A percentile compares a stretch with the other conserved stretches of the same genome.
Evolutionary conservation across 1,140 invertebrate genomes (phyloP).

Genomic region (Listronotus bonariensis): DNA sequence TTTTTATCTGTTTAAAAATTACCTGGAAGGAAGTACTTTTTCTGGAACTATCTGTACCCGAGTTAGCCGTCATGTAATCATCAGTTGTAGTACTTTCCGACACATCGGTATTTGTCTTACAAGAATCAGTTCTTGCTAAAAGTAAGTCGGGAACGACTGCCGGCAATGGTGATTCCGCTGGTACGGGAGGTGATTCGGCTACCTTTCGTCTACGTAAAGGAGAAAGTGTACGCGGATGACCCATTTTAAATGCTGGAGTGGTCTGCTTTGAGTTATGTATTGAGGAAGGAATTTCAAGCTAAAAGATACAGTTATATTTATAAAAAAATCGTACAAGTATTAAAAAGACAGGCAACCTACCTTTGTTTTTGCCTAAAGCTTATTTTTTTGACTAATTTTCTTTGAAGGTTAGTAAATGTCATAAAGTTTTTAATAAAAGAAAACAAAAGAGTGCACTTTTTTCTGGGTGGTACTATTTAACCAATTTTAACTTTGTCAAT

Average conservation of each 20-base stretch:
- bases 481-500: no score
- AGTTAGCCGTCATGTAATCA: conserved; percentile 87
- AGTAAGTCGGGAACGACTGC: conserved; percentile 54
- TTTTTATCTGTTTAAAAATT: no score
- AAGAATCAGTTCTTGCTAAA: conserved; percentile 70
- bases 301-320: background rate
- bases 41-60: conserved; percentile 64
- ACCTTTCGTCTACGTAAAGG: conserved; percentile 8
- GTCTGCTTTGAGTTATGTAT: background rate
- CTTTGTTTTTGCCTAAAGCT: no score
- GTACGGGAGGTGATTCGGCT: conserved; percentile 14
- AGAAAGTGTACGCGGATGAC: background rate
- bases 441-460: no score
- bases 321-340: no score
- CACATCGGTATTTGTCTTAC: conserved; percentile 74
- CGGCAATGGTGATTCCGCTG: conserved; percentile 44
- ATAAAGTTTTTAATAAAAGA: no score
- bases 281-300: conserved; percentile 13
- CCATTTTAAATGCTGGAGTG: background rate
- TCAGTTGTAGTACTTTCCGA: conserved; percentile 85
- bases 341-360: no score
- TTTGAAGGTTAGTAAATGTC: no score
- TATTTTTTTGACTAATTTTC: no score
- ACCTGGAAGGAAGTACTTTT: conserved; percentile 57
- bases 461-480: no score